These are phyloP conservation scores for Rallus limicola DNA, from an alignment of 2,113 vertebrate species.

Conservation along the genomic window DNA sequence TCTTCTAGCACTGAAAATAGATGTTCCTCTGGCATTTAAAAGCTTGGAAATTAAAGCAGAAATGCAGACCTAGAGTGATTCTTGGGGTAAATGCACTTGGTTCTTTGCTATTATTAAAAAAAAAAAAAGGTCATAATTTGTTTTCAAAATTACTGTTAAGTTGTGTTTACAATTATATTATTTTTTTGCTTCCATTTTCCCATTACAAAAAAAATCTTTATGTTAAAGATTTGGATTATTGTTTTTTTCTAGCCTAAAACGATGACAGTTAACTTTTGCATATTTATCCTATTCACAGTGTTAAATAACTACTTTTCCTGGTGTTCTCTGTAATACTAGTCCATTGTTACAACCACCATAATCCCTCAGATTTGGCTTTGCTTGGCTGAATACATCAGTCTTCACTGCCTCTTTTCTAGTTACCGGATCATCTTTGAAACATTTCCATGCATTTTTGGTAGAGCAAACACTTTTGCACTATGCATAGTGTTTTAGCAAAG, in stretches of 20 bases:
- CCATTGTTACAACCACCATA: not conserved
- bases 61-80: not conserved
- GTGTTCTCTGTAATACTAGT: not conserved
- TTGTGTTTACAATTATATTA: not conserved
- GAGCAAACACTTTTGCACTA: not conserved
- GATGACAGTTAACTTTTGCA: not conserved
- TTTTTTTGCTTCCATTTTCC: not conserved
- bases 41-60: not conserved
- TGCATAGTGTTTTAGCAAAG: not conserved
- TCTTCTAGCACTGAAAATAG: not conserved
- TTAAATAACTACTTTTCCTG: not conserved
- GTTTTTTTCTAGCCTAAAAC: not conserved
- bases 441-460: not conserved
- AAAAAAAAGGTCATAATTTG: not conserved
- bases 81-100: fast-evolving
- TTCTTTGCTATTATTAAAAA: not conserved
- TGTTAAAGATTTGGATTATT: fast-evolving
- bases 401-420: not conserved
- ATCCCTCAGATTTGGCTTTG: not conserved
- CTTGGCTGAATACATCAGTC: not conserved
- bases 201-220: not conserved
- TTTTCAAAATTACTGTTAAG: not conserved
- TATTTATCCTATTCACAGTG: not conserved
- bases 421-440: not conserved
- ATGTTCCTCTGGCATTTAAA: not conserved